These are phyloP conservation scores for Graptemys geographica DNA, from an alignment of 2,797 vertebrate species.

Conservation along the genomic window DNA sequence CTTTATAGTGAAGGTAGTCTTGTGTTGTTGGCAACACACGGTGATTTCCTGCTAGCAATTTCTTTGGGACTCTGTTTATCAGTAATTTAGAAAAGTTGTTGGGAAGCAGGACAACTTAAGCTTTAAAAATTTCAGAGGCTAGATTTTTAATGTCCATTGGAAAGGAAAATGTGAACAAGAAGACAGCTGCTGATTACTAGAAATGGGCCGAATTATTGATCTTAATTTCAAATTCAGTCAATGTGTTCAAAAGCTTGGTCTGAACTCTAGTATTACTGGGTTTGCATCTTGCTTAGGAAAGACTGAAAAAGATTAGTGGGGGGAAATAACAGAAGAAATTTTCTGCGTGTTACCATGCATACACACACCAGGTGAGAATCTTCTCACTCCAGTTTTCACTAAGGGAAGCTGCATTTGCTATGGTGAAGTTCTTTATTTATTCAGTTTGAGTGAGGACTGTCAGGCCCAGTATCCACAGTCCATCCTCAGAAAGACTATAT, in stretches of 20 bases:
- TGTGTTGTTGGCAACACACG: background rate
- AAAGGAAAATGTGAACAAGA: background rate
- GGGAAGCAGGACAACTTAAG: background rate
- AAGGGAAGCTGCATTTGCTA: background rate
- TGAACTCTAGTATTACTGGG: background rate
- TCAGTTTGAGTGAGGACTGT: background rate
- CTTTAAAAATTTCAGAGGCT: background rate
- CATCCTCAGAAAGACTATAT: background rate
- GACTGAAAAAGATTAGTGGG: background rate
- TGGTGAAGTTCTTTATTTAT: background rate
- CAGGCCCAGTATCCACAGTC: background rate
- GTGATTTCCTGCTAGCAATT: background rate
- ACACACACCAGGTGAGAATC: background rate
- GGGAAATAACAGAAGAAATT: background rate
- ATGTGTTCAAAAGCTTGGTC: background rate
- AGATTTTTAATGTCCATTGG: background rate
- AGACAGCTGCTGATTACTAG: background rate
- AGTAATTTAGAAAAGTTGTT: background rate
- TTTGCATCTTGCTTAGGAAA: background rate
- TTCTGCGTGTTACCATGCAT: accelerated
- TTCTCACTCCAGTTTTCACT: background rate
- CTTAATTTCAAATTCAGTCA: background rate
- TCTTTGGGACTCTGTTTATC: background rate
- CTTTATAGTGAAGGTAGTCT: background rate
- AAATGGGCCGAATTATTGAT: accelerated